Evolutionary conservation across 2,113 vertebrate genomes (phyloP).

Genomic region (Dascyllus trimaculatus): DNA sequence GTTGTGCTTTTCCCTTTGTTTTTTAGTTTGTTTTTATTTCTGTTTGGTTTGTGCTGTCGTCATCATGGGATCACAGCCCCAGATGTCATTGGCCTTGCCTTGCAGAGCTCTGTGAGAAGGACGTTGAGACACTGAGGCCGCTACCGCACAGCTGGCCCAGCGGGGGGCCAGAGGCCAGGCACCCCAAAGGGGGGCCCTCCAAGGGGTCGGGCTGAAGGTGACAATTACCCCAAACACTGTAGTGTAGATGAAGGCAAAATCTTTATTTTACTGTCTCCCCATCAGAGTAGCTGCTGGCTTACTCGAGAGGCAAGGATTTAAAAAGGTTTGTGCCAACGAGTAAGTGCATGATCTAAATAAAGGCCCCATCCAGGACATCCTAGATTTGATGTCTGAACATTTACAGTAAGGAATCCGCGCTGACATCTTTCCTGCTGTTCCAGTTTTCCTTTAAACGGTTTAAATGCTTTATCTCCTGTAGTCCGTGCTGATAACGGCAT

Average conservation of each 20-base stretch:
- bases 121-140: constrained; percentile 75
- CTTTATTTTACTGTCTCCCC: constrained; percentile 79
- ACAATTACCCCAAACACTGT: constrained; percentile 85
- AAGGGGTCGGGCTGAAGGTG: constrained; percentile 88
- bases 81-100: constrained; percentile 88
- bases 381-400: constrained; percentile 11
- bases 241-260: constrained; percentile 86
- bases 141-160: constrained; percentile 79
- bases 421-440: constrained; percentile 2
- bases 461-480: constrained; percentile 16
- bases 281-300: constrained; percentile 29
- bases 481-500: constrained; percentile 30
- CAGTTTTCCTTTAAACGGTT: constrained; percentile 7
- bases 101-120: constrained; percentile 85
- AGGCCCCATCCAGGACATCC: not conserved
- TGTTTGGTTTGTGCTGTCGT: constrained; percentile 82
- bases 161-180: constrained; percentile 71
- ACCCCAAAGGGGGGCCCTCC: constrained; percentile 78
- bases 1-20: constrained; percentile 72
- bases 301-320: not conserved
- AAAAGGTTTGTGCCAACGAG: constrained; percentile 11
- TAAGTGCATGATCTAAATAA: constrained; percentile 17
- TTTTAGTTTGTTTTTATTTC: constrained; percentile 80
- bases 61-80: constrained; percentile 87
- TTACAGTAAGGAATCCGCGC: constrained; percentile 20